These are phyloP conservation scores for Aurelia sp. DNA, from an alignment of 30 jellyfish, hydroid and myxozoan genomes.

Conservation along the genomic window DNA sequence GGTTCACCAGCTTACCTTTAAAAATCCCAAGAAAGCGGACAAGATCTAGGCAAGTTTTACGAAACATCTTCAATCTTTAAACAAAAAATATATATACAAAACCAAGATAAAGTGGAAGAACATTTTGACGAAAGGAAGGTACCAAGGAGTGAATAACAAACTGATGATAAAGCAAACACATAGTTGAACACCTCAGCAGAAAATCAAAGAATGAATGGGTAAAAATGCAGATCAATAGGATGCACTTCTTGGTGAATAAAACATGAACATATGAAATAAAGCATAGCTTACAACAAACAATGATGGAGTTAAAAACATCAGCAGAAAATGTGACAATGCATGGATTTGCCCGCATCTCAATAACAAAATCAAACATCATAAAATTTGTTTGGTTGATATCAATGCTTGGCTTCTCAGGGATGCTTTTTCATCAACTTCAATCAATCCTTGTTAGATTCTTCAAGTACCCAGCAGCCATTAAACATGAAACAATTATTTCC, in stretches of 20 bases:
- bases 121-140: too few relatives aligned
- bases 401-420: constrained; percentile 15
- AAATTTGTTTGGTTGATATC: constrained; percentile 12
- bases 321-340: constrained; percentile 66
- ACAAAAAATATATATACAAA: too few relatives aligned
- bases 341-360: constrained; percentile 46
- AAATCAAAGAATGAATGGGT: constrained; percentile 48
- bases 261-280: background rate
- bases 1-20: too few relatives aligned
- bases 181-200: constrained; percentile 34
- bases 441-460: background rate
- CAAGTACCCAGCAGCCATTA: background rate
- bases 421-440: background rate
- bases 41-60: too few relatives aligned
- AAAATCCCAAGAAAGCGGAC: too few relatives aligned
- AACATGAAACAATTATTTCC: background rate
- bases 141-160: too few relatives aligned
- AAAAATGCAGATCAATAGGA: too few relatives aligned
- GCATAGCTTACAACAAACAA: background rate
- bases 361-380: constrained; percentile 2
- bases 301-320: constrained; percentile 17
- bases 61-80: too few relatives aligned
- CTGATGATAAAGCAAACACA: too few relatives aligned
- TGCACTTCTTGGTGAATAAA: background rate
- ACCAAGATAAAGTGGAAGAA: too few relatives aligned